phyloP scores from a whole-genome alignment of 2,113 vertebrate genomes.

The Haemorhous mexicanus region DNA sequence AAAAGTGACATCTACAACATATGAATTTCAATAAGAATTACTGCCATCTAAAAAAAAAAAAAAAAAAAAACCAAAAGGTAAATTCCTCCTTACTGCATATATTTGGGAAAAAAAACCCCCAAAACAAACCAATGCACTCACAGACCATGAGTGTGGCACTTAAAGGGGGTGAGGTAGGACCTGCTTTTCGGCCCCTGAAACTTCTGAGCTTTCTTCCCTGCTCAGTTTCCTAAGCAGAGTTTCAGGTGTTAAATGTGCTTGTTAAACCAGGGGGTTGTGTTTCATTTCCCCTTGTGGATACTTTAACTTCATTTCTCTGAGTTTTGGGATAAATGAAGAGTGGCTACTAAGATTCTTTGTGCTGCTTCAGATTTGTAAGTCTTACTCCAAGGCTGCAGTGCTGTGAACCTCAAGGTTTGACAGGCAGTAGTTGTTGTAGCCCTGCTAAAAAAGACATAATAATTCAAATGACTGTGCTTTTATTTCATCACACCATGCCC shows the following conservation, averaged over 20 bases:
- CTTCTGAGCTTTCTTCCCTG: background rate
- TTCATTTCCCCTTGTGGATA: background rate
- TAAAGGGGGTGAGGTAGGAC: background rate
- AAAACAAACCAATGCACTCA: background rate
- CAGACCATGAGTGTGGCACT: background rate
- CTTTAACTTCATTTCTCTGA: rapidly evolving
- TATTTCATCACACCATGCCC: background rate
- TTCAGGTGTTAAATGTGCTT: background rate
- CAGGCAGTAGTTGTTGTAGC: background rate
- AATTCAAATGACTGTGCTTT: background rate
- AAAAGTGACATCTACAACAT: background rate
- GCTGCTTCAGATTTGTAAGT: background rate
- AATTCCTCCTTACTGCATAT: background rate
- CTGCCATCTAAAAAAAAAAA: background rate
- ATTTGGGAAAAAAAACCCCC: background rate
- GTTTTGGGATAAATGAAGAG: background rate
- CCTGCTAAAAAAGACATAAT: background rate
- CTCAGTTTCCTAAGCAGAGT: background rate
- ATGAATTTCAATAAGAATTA: background rate
- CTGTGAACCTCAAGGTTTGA: background rate
- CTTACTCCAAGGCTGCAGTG: background rate
- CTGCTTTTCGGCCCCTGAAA: background rate
- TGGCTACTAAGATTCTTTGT: background rate
- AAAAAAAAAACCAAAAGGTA: background rate
- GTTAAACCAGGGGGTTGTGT: background rate